Conservation (phyloP, 2,797 vertebrate genomes). For the Protosalanx chinensis region DNA sequence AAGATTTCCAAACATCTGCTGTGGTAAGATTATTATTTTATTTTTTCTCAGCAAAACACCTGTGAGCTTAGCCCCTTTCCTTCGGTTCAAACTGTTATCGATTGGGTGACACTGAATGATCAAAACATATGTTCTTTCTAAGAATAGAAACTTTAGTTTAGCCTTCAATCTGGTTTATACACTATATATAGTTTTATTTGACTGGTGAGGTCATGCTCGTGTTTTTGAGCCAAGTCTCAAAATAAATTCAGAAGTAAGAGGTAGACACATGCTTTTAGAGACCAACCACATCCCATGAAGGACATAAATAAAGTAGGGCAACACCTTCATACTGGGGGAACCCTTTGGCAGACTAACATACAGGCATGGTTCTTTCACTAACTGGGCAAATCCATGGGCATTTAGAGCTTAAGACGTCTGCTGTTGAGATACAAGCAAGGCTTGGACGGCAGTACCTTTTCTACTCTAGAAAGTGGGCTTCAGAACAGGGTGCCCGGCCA, state of each 20-base stretch:
- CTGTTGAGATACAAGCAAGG: conserved; percentile 35
- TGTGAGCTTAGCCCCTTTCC: not conserved
- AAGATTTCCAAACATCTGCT: not conserved
- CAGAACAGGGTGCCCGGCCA: conserved; percentile 40
- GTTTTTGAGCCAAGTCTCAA: not conserved
- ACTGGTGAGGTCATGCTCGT: not conserved
- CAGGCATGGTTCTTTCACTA: not conserved
- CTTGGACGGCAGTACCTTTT: conserved; percentile 17
- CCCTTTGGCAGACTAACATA: not conserved
- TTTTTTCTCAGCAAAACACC: conserved; percentile 5
- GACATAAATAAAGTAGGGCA: not conserved
- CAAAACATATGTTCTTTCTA: not conserved
- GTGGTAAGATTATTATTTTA: no score
- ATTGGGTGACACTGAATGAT: not conserved
- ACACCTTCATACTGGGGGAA: not conserved
- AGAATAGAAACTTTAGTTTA: not conserved
- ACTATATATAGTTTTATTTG: not conserved
- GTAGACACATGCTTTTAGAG: not conserved
- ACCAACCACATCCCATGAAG: not conserved
- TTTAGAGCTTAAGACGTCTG: conserved; percentile 26
- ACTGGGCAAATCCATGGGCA: conserved; percentile 27
- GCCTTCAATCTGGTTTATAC: not conserved
- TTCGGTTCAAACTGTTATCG: not conserved
- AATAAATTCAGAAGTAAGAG: not conserved
- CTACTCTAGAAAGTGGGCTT: conserved; percentile 23